Conservation (phyloP, 2,888 invertebrate species). For the Dynastes hyllus region DNA sequence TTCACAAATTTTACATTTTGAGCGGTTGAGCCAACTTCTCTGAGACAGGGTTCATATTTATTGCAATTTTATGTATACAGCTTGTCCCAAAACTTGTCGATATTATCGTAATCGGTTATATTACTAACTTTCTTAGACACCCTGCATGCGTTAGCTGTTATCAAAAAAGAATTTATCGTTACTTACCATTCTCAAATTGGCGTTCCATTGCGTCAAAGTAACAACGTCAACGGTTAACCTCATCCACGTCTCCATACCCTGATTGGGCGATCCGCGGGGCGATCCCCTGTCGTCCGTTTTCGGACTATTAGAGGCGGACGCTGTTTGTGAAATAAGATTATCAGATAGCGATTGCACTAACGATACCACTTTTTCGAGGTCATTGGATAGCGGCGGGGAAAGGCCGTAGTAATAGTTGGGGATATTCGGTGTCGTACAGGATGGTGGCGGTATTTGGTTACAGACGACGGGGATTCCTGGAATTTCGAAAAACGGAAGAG, state of each 20-base stretch:
- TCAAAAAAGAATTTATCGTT: background rate
- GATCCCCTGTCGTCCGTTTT: conserved; percentile 62
- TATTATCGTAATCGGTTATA: too few relatives aligned
- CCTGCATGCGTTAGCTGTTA: too few relatives aligned
- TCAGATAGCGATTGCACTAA: conserved; percentile 23
- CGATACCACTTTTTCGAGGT: conserved; percentile 22
- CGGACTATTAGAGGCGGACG: conserved; percentile 51
- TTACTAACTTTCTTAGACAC: too few relatives aligned
- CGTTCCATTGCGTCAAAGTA: conserved; percentile 84
- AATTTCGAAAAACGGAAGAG: conserved; percentile 9
- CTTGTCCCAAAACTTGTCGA: too few relatives aligned
- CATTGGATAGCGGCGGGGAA: conserved; percentile 9
- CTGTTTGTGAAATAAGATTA: conserved; percentile 32
- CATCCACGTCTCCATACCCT: conserved; percentile 74
- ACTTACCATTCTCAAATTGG: conserved; percentile 81
- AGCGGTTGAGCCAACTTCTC: too few relatives aligned
- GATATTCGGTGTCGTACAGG: conserved; percentile 22
- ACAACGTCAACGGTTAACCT: conserved; percentile 79
- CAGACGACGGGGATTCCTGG: conserved; percentile 11
- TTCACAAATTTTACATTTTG: background rate
- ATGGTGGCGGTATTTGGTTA: conserved; percentile 1
- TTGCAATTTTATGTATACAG: too few relatives aligned
- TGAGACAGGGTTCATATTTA: too few relatives aligned
- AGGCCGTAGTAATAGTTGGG: conserved; percentile 51
- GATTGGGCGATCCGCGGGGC: conserved; percentile 69